Percentiles rank a stretch among this genome's conserved stretches.
phyloP scores from a whole-genome alignment of 1,140 invertebrate genomes.

The Tyrophagus putrescentiae region DNA sequence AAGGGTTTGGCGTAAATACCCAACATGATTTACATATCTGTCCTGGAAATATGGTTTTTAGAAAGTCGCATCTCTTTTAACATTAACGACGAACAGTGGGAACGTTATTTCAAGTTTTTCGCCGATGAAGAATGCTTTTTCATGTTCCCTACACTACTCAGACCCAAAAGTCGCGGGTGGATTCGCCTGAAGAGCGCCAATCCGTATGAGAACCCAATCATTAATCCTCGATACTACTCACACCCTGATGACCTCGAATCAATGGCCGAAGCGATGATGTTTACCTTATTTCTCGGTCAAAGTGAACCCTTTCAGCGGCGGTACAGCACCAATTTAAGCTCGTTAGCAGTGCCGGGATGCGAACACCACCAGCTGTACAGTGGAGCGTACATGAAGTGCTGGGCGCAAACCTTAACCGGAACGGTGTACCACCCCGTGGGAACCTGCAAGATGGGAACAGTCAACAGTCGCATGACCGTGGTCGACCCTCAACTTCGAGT shows the following conservation, averaged over 20 bases:
- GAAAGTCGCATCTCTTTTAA: neutral
- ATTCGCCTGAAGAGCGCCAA: slow-evolving; percentile 40
- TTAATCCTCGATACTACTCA: slow-evolving; percentile 62
- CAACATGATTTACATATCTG: neutral
- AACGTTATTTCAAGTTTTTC: neutral
- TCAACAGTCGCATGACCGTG: slow-evolving; percentile 54
- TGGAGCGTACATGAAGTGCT: slow-evolving; percentile 65
- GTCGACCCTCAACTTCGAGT: slow-evolving; percentile 53
- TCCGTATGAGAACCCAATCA: slow-evolving; percentile 54
- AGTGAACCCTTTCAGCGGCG: neutral
- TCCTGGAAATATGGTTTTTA: neutral
- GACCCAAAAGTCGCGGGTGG: slow-evolving; percentile 54
- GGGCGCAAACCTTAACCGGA: slow-evolving; percentile 47
- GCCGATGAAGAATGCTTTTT: slow-evolving; percentile 40
- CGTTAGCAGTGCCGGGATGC: slow-evolving; percentile 43
- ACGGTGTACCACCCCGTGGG: slow-evolving; percentile 63
- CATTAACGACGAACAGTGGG: neutral
- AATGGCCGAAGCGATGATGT: slow-evolving; percentile 24
- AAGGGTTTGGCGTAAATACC: neutral
- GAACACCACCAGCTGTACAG: slow-evolving; percentile 52
- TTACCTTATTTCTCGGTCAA: slow-evolving; percentile 39
- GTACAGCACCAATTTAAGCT: neutral
- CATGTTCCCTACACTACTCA: slow-evolving; percentile 50
- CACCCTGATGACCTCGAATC: slow-evolving; percentile 44
- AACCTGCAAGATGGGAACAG: slow-evolving; percentile 71